Conservation (phyloP, 2,113 vertebrate genomes). For the Mus pahari region DNA sequence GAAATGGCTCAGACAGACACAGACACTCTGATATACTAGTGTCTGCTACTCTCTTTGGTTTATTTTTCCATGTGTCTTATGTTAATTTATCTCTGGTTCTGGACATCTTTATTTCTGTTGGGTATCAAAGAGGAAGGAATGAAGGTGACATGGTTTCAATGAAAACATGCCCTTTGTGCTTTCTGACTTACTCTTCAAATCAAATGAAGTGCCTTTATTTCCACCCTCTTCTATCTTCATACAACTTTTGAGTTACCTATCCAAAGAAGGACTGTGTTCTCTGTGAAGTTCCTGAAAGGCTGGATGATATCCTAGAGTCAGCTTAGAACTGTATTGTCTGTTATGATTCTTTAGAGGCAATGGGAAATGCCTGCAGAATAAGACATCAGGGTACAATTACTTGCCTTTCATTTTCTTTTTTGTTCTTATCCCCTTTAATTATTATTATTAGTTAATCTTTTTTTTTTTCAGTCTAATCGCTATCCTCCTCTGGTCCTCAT, state of each 20-base stretch:
- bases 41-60: not conserved
- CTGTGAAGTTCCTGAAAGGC: not conserved
- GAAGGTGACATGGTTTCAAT: not conserved
- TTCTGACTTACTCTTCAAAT: not conserved
- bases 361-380: not conserved
- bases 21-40: not conserved
- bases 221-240: not conserved
- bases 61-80: not conserved
- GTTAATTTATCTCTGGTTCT: not conserved
- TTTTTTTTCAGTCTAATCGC: no score
- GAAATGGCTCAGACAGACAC: not conserved
- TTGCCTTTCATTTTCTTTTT: not conserved
- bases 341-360: not conserved
- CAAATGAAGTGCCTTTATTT: not conserved
- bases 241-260: not conserved
- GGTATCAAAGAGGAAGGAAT: not conserved
- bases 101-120: not conserved
- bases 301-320: not conserved
- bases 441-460: no score
- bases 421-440: no score
- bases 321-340: not conserved
- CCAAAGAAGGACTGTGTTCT: not conserved
- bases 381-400: not conserved
- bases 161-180: not conserved
- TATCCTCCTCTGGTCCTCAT: no score